Conservation (phyloP, 2,797 vertebrate species). For the Sylvia borin region DNA sequence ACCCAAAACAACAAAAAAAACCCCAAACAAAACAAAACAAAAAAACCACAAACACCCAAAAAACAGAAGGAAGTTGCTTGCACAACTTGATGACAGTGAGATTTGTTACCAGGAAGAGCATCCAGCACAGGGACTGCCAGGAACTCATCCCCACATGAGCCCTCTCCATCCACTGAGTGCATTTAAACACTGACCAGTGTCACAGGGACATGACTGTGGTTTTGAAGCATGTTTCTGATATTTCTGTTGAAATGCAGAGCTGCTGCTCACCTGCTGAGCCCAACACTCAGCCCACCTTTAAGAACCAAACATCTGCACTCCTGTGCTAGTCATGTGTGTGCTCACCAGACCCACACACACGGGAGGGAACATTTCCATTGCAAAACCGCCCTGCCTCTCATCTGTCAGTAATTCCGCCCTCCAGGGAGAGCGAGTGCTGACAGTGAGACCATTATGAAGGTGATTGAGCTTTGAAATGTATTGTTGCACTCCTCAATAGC, state of each 20-base stretch:
- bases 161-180: too few species aligned
- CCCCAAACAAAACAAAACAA: too few species aligned
- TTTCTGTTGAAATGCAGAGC: neutral
- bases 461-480: slow-evolving; percentile 39
- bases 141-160: fast-evolving
- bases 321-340: neutral
- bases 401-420: slow-evolving; percentile 24
- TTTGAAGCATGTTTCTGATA: neutral
- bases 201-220: too few species aligned
- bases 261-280: neutral
- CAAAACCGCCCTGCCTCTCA: slow-evolving; percentile 11
- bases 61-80: neutral
- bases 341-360: neutral
- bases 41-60: too few species aligned
- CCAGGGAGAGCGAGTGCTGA: neutral
- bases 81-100: neutral
- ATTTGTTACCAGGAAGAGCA: neutral
- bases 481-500: slow-evolving; percentile 50
- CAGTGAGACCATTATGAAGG: neutral
- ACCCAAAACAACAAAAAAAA: too few species aligned
- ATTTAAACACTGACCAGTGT: neutral
- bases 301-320: neutral
- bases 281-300: neutral
- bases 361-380: neutral
- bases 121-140: neutral